These are phyloP conservation scores for Micronycteris hirsuta DNA, from an alignment of 2,113 vertebrate genomes.

Conservation along the genomic window DNA sequence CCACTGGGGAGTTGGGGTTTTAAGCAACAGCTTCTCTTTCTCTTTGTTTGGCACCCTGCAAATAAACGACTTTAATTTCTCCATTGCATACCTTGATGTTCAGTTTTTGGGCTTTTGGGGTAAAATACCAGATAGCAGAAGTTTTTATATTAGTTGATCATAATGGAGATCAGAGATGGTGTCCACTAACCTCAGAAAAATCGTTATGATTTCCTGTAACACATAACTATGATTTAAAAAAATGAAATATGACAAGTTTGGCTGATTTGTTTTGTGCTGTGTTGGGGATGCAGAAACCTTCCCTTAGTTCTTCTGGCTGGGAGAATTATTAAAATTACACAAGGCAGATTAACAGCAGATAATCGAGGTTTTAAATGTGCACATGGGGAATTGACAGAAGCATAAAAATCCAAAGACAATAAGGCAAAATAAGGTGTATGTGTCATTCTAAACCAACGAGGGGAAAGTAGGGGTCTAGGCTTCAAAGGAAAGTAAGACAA, in stretches of 20 bases:
- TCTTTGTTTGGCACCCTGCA: not conserved
- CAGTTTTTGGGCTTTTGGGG: not conserved
- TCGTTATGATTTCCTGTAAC: not conserved
- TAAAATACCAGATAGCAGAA: not conserved
- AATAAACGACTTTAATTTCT: not conserved
- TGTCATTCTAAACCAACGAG: not conserved
- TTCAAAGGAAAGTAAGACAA: not conserved
- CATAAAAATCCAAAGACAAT: not conserved
- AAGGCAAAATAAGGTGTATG: not conserved
- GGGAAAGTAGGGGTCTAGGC: not conserved
- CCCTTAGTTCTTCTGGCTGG: not conserved
- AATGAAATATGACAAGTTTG: not conserved
- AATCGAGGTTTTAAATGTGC: not conserved
- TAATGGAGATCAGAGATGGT: not conserved
- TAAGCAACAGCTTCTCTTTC: not conserved
- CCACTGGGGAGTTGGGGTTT: not conserved
- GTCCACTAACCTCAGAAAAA: not conserved
- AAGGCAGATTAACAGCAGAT: not conserved
- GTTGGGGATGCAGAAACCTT: not conserved
- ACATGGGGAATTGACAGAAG: not conserved
- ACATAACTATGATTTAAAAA: not conserved
- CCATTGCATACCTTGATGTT: not conserved
- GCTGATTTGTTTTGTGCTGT: slow-evolving; percentile 36
- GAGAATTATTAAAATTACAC: not conserved
- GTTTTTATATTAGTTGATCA: not conserved